Base-by-base conservation (phyloP, 2,888 invertebrate species). In the Ornithoptera priamus region DNA sequence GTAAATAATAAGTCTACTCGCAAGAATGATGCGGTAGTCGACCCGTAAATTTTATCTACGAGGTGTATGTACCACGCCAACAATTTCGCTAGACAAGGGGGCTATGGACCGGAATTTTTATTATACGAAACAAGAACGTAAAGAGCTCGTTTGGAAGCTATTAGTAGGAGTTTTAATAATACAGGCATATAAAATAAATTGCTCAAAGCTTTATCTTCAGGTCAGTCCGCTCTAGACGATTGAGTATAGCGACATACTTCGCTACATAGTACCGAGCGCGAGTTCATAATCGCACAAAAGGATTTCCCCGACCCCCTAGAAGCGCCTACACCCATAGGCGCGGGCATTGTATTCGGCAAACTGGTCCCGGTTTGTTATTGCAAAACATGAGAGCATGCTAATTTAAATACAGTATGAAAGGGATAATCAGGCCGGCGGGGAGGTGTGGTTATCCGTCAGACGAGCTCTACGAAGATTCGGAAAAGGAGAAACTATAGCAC, bases 361-460 rank as follows among this genome's bases (percentile, higher is more conserved):
- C 80, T 80, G 81, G 80, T 75, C 73, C 78, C 78, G 79, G 83
- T 84, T 84, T 89, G 90, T 86, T 88, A 89, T 90, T 87, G 87
- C 89, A 84, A 85, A 90, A 88, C 87, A 90, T 80, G 86, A 88
- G 86, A 88, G 86, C 90, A 86, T 86, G 85, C 89, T 90, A 88
- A 89, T 93, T 93, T 84, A 92, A 91, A 93, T 93, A 90, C 93
- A 93, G 86, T 88, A 93, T 87, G 87, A 84, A 91, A 92, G 91
- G 93, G 93, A 92, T 93, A 92, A 93, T 92, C 83, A 92, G 88
- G 87, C 85, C 79, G 84, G 81, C 78, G 75, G 80, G 75, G 77
- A 72, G 75, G 73, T 73, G 76, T 77, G 80, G 75, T 83, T 78
- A 81, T 82, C 85, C 85, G 85, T 85, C 87, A 85, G 80, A 83